Percentiles rank a stretch among this genome's conserved stretches.
phyloP scores from a whole-genome alignment of 2,888 invertebrate species.

The Drosophila antonietae region DNA sequence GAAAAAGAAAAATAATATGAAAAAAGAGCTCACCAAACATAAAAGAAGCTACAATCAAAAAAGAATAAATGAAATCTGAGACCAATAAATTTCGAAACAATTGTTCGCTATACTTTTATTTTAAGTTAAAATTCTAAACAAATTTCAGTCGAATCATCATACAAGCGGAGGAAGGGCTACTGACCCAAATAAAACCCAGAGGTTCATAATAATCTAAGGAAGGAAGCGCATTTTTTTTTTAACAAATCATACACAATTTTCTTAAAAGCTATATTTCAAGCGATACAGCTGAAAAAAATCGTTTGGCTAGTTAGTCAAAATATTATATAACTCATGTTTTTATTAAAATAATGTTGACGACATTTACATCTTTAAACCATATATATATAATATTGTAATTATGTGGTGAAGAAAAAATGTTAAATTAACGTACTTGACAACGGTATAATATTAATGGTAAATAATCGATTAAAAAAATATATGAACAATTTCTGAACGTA shows the following conservation, averaged over 20 bases:
- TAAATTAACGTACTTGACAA: not conserved
- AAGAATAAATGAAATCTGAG: conserved; percentile 43
- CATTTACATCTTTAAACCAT: not conserved
- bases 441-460: not conserved
- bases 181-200: not conserved
- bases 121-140: conserved; percentile 62
- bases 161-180: conserved; percentile 49
- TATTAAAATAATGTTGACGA: not conserved
- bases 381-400: not conserved
- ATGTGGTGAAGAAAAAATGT: not conserved
- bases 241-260: not conserved
- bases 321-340: not conserved
- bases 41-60: conserved; percentile 61
- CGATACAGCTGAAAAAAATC: not conserved
- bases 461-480: too few relatives aligned
- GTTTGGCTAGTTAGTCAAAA: not conserved
- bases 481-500: too few relatives aligned
- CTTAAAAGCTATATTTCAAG: not conserved
- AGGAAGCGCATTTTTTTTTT: not conserved
- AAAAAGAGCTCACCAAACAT: conserved; percentile 52
- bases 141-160: conserved; percentile 64
- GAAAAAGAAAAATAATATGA: conserved; percentile 25
- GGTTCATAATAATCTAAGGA: conserved; percentile 2
- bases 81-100: conserved; percentile 70
- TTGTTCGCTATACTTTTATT: conserved; percentile 70